phyloP scores from a whole-genome alignment of 1,140 invertebrate genomes.

The Halictus rubicundus region DNA sequence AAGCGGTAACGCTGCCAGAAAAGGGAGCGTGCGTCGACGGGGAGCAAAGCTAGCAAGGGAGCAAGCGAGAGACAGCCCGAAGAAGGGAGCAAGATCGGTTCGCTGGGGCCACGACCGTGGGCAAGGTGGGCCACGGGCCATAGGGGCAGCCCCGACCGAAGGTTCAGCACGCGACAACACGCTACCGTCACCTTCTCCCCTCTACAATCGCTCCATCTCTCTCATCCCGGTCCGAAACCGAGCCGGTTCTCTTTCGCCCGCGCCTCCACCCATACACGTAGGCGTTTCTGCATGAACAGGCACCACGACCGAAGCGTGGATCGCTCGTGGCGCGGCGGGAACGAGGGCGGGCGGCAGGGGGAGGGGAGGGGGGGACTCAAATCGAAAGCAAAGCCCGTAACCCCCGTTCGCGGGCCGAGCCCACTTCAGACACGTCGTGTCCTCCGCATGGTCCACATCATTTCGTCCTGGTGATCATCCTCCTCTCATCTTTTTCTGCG shows the following conservation, averaged over 20 bases:
- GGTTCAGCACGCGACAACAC: slow-evolving; percentile 66
- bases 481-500: not conserved
- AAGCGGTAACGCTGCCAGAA: slow-evolving; percentile 23
- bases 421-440: slow-evolving; percentile 70
- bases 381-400: slow-evolving; percentile 68
- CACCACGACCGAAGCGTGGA: slow-evolving; percentile 51
- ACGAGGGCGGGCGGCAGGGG: too few species aligned
- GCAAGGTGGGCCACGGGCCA: slow-evolving; percentile 50
- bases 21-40: not conserved
- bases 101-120: slow-evolving; percentile 40
- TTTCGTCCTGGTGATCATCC: slow-evolving; percentile 37
- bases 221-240: not conserved
- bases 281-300: slow-evolving; percentile 39
- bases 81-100: slow-evolving; percentile 21
- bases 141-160: slow-evolving; percentile 47
- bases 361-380: slow-evolving; percentile 46
- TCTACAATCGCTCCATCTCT: not conserved
- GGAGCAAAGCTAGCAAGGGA: not conserved
- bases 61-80: not conserved
- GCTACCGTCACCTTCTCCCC: slow-evolving; percentile 59
- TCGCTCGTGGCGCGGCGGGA: slow-evolving; percentile 35
- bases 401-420: slow-evolving; percentile 59
- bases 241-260: slow-evolving; percentile 4
- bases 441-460: slow-evolving; percentile 73
- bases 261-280: slow-evolving; percentile 27